These are phyloP conservation scores for Apis dorsata DNA, from an alignment of 1,140 invertebrate species.

Conservation along the genomic window DNA sequence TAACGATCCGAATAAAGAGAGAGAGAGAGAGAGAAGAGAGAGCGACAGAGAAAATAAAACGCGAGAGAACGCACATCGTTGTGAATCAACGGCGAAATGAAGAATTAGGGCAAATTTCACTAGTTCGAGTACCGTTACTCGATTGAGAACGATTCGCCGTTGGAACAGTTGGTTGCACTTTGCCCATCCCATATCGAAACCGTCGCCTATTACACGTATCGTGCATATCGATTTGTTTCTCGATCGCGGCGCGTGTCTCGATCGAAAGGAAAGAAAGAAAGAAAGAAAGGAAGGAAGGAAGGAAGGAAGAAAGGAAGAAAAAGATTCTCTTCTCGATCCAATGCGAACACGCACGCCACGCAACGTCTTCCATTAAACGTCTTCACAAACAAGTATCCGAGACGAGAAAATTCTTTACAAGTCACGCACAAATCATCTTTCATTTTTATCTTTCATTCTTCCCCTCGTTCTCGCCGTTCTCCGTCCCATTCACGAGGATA, in stretches of 20 bases:
- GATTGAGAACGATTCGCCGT: constrained; percentile 3
- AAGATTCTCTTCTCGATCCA: too few relatives aligned
- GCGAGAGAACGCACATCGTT: too few relatives aligned
- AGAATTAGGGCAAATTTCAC: constrained; percentile 59
- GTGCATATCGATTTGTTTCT: constrained; percentile 15
- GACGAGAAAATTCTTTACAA: neutral
- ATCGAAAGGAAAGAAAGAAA: neutral
- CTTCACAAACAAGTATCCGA: neutral
- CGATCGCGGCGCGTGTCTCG: neutral
- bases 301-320: too few relatives aligned
- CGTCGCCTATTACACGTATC: neutral
- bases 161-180: neutral
- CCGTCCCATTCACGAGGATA: neutral
- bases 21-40: too few relatives aligned
- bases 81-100: constrained; percentile 17
- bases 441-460: neutral
- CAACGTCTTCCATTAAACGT: neutral
- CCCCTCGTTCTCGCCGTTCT: too few relatives aligned
- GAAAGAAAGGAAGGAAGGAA: neutral
- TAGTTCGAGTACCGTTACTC: constrained; percentile 46
- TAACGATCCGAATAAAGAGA: too few relatives aligned
- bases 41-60: too few relatives aligned
- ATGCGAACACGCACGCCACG: too few relatives aligned
- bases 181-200: neutral
- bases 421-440: neutral